Percentiles rank a stretch among this genome's conserved stretches.
phyloP scores from a whole-genome alignment of 1,140 invertebrate species.

The Drosophila athabasca region DNA sequence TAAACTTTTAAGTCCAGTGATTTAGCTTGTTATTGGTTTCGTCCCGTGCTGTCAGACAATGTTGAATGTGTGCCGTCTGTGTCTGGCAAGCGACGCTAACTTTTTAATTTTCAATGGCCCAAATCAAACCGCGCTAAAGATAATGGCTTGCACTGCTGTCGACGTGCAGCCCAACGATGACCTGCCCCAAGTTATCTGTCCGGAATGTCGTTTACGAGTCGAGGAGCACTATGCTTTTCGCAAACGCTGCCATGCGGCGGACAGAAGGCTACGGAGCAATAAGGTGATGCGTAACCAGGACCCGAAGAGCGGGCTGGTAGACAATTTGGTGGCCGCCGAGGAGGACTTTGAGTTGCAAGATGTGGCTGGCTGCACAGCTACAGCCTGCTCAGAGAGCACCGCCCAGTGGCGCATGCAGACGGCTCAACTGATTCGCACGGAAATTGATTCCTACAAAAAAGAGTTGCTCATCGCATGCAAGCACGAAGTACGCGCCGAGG shows the following conservation, averaged over 20 bases:
- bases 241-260: slow-evolving; percentile 49
- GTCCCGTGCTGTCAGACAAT: slow-evolving; percentile 6
- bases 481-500: slow-evolving; percentile 57
- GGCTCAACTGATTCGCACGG: slow-evolving; percentile 35
- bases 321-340: neutral
- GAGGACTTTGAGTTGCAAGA: slow-evolving; percentile 26
- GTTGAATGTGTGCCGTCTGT: slow-evolving; percentile 56
- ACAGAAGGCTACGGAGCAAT: slow-evolving; percentile 33
- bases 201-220: slow-evolving; percentile 46
- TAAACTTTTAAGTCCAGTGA: too few species aligned
- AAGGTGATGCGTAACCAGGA: slow-evolving; percentile 2
- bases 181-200: slow-evolving; percentile 53
- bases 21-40: neutral
- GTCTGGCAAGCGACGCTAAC: slow-evolving; percentile 50
- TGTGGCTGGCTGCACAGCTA: slow-evolving; percentile 24
- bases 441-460: slow-evolving; percentile 58
- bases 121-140: slow-evolving; percentile 15
- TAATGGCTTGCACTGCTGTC: slow-evolving; percentile 56
- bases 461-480: slow-evolving; percentile 38
- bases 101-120: slow-evolving; percentile 27
- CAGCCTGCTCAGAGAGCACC: slow-evolving; percentile 52
- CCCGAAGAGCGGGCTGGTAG: neutral
- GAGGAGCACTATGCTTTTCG: slow-evolving; percentile 64
- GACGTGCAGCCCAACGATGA: slow-evolving; percentile 57
- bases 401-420: slow-evolving; percentile 57